These are phyloP conservation scores for Heliconius sara DNA, from an alignment of 2,888 invertebrate species.

Conservation along the genomic window DNA sequence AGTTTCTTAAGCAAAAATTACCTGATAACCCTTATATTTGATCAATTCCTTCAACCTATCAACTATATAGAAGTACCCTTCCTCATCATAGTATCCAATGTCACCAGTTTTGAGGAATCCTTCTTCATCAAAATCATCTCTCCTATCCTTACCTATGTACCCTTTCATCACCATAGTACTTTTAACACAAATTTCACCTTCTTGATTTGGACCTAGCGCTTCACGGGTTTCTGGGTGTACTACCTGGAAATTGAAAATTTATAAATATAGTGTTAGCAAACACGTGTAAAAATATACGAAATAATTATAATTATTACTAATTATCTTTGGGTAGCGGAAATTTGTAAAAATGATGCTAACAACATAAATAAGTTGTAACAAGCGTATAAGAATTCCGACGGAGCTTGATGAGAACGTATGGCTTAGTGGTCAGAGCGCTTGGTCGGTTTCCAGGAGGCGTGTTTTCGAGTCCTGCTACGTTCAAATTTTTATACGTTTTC, in stretches of 20 bases:
- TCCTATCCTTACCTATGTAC: slow-evolving; percentile 81
- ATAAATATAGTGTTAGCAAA: not conserved
- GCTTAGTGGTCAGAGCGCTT: too few relatives aligned
- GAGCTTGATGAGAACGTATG: too few relatives aligned
- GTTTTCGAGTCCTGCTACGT: too few relatives aligned
- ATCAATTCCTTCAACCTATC: slow-evolving; percentile 74
- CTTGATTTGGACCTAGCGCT: slow-evolving; percentile 85
- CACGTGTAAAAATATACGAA: too few relatives aligned
- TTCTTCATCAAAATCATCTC: slow-evolving; percentile 89
- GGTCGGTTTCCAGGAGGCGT: too few relatives aligned
- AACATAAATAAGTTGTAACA: too few relatives aligned
- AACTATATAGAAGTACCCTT: slow-evolving; percentile 65
- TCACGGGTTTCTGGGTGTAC: slow-evolving; percentile 85
- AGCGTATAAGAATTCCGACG: too few relatives aligned
- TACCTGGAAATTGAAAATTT: slow-evolving; percentile 58
- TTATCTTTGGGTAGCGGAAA: too few relatives aligned
- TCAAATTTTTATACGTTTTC: too few relatives aligned
- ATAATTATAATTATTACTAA: too few relatives aligned
- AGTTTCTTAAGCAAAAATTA: slow-evolving; percentile 47
- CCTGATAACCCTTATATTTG: slow-evolving; percentile 74
- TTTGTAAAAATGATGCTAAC: too few relatives aligned
- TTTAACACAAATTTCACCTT: slow-evolving; percentile 92
- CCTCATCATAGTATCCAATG: slow-evolving; percentile 71
- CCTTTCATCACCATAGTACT: slow-evolving; percentile 91
- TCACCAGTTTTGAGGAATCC: slow-evolving; percentile 88